phyloP scores from a whole-genome alignment of 2,113 vertebrate species.

The Marcusenius ussheri region DNA sequence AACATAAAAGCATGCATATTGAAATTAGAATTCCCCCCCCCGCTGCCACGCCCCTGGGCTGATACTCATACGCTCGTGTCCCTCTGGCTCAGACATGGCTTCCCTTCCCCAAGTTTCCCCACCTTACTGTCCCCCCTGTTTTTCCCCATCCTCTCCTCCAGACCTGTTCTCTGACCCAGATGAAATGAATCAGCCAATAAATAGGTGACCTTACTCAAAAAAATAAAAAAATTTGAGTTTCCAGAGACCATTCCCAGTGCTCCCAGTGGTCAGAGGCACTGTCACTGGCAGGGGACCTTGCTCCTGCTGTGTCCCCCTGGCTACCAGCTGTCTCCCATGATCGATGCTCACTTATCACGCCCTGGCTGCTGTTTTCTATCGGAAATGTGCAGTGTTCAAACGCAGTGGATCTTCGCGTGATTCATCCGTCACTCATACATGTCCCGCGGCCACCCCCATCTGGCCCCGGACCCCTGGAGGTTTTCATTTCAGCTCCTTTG shows the following conservation, averaged over 20 bases:
- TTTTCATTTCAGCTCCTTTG: background rate
- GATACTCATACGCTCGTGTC: background rate
- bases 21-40: background rate
- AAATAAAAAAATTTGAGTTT: background rate
- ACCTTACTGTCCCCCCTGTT: background rate
- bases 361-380: background rate
- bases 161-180: background rate
- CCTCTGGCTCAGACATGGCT: background rate
- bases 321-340: background rate
- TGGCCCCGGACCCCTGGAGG: background rate
- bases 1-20: background rate
- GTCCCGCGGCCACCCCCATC: background rate
- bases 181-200: background rate
- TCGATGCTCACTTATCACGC: background rate
- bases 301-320: background rate
- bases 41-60: background rate
- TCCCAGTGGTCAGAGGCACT: background rate
- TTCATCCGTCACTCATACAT: background rate
- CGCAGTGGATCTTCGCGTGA: background rate
- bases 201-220: background rate
- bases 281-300: background rate
- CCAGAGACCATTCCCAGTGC: background rate
- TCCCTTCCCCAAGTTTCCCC: background rate
- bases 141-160: background rate
- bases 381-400: background rate